A percentile compares a stretch with the other conserved stretches of the same genome.
Conservation (phyloP, 2,888 invertebrate species). For the Trissolcus japonicus region DNA sequence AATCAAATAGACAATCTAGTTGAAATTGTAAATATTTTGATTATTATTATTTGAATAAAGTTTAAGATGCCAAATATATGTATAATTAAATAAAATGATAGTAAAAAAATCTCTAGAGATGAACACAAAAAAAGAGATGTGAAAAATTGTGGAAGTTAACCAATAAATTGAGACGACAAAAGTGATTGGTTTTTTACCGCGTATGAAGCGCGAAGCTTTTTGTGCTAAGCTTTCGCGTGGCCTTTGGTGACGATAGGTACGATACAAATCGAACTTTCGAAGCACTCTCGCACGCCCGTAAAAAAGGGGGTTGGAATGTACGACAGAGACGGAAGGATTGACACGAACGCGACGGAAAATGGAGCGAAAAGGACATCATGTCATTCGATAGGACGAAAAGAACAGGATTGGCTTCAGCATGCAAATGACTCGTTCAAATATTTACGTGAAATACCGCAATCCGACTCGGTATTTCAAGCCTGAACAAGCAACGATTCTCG, state of each 20-base stretch:
- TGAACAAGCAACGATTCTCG: slow-evolving; percentile 46
- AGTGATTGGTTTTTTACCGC: slow-evolving; percentile 35
- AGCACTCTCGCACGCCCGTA: slow-evolving; percentile 3
- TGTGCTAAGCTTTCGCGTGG: slow-evolving; percentile 14
- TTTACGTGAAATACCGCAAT: slow-evolving; percentile 54
- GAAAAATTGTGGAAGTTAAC: too few species aligned
- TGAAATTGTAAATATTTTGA: too few species aligned
- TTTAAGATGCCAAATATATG: too few species aligned
- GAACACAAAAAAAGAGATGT: too few species aligned
- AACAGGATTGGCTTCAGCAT: slow-evolving; percentile 52
- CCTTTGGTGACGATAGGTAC: too few species aligned
- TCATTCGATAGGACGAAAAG: slow-evolving; percentile 41
- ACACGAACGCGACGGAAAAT: slow-evolving; percentile 29
- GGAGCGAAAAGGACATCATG: slow-evolving; percentile 36
- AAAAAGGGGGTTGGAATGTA: slow-evolving; percentile 8
- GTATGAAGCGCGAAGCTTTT: slow-evolving; percentile 31
- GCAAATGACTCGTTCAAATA: slow-evolving; percentile 59
- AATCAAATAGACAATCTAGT: too few species aligned
- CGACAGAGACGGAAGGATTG: slow-evolving; percentile 13
- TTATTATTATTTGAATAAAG: too few species aligned
- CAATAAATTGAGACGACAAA: background rate
- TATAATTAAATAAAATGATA: too few species aligned
- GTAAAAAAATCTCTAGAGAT: too few species aligned
- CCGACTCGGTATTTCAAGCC: slow-evolving; percentile 52
- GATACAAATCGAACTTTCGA: slow-evolving; percentile 23